Conservation (phyloP, 2,888 invertebrate species). For the Apoderus coryli region DNA sequence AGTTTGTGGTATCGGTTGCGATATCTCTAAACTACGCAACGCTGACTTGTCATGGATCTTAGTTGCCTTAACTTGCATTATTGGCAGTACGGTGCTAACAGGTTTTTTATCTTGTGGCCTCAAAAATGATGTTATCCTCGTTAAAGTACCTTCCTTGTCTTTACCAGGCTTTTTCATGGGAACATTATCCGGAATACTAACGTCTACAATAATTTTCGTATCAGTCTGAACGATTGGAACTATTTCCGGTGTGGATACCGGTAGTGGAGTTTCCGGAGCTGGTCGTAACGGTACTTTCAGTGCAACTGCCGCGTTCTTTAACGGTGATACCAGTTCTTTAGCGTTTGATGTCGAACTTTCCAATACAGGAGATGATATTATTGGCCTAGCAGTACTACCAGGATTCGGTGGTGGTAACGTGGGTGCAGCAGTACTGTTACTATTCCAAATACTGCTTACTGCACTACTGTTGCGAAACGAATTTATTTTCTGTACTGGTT, state of each 20-base stretch:
- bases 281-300: conserved; percentile 44
- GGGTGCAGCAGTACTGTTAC: conserved; percentile 33
- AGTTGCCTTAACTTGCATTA: conserved; percentile 42
- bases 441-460: conserved; percentile 29
- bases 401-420: conserved; percentile 50
- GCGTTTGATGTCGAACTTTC: conserved; percentile 71
- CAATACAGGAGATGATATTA: conserved; percentile 68
- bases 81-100: conserved; percentile 43
- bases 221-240: conserved; percentile 23
- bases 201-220: conserved; percentile 16
- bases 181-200: conserved; percentile 22
- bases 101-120: conserved; percentile 44
- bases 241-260: conserved; percentile 33
- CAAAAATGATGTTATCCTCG: conserved; percentile 61
- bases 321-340: conserved; percentile 52
- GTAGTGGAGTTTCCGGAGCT: conserved; percentile 43
- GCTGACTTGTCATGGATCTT: conserved; percentile 57
- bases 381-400: conserved; percentile 48
- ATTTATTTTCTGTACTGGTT: conserved; percentile 22
- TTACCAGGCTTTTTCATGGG: conserved; percentile 41
- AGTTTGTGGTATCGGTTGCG: conserved; percentile 64
- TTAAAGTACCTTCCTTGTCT: conserved; percentile 40
- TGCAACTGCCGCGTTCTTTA: conserved; percentile 43
- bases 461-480: conserved; percentile 33
- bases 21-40: conserved; percentile 64